phyloP scores from a whole-genome alignment of 2,113 vertebrate species.

The Natator depressus region DNA sequence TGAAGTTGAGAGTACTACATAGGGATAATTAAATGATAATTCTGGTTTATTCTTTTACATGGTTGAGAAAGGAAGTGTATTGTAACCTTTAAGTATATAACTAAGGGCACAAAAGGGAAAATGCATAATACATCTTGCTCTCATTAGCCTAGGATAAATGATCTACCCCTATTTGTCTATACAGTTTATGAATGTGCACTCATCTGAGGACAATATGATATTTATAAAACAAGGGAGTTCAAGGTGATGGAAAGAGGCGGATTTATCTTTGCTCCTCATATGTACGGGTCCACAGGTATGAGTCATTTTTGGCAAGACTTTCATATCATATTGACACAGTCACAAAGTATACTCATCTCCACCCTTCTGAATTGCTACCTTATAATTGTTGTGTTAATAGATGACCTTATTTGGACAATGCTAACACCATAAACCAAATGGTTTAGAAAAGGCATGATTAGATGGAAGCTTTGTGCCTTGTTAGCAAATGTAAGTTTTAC shows the following conservation, averaged over 20 bases:
- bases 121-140: not conserved
- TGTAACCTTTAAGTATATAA: constrained; percentile 1
- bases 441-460: not conserved
- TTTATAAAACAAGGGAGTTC: constrained; percentile 54
- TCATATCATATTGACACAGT: constrained; percentile 71
- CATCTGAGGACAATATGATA: constrained; percentile 6
- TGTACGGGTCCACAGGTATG: constrained; percentile 36
- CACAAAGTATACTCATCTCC: not conserved
- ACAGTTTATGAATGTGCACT: constrained; percentile 12
- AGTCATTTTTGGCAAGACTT: constrained; percentile 28
- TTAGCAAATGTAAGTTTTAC: not conserved
- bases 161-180: not conserved
- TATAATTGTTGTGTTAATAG: constrained; percentile 26
- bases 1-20: not conserved
- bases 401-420: not conserved
- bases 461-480: not conserved
- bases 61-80: not conserved
- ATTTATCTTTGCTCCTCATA: constrained; percentile 57
- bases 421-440: not conserved
- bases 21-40: not conserved
- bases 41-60: not conserved
- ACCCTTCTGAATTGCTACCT: constrained; percentile 9
- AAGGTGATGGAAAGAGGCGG: constrained; percentile 58
- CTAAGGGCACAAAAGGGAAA: constrained; percentile 7
- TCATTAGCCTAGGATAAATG: not conserved